phyloP scores from a whole-genome alignment of 2,888 invertebrate genomes.

The Chironomus tentans region DNA sequence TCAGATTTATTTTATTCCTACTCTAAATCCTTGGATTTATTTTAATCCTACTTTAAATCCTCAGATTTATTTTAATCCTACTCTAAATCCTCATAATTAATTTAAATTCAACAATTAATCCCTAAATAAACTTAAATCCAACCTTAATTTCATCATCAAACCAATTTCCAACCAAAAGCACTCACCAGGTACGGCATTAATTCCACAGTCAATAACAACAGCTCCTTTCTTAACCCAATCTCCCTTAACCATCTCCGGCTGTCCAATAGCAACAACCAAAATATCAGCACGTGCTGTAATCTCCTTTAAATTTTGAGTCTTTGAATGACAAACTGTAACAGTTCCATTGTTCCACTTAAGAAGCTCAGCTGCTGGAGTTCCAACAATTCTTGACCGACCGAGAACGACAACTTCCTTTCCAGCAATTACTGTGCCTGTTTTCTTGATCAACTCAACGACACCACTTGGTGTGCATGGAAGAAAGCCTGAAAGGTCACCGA shows the following conservation, averaged over 20 bases:
- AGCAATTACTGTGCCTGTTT: conserved; percentile 63
- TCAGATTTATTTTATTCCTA: no score
- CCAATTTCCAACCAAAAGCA: neutral
- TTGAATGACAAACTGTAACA: conserved; percentile 94
- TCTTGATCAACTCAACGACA: conserved; percentile 82
- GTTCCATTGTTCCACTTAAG: conserved; percentile 96
- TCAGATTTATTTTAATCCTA: no score
- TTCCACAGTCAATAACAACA: conserved; percentile 97
- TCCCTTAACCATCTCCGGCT: conserved; percentile 79
- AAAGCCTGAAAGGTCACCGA: conserved; percentile 83
- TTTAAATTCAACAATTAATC: no score
- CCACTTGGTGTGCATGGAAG: conserved; percentile 96
- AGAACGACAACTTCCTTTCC: conserved; percentile 87
- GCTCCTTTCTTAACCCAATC: conserved; percentile 98
- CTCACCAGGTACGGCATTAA: conserved; percentile 79
- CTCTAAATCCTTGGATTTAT: no score
- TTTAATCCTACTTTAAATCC: no score
- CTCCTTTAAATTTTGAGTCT: conserved; percentile 70
- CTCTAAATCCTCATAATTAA: no score
- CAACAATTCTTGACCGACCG: conserved; percentile 96
- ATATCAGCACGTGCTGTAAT: conserved; percentile 83
- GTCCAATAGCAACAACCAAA: conserved; percentile 91
- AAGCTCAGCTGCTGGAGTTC: conserved; percentile 87
- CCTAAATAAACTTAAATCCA: no score
- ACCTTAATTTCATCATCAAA: no score